These are phyloP conservation scores for Microtus pennsylvanicus DNA, from an alignment of 2,113 vertebrate genomes.

Conservation along the genomic window DNA sequence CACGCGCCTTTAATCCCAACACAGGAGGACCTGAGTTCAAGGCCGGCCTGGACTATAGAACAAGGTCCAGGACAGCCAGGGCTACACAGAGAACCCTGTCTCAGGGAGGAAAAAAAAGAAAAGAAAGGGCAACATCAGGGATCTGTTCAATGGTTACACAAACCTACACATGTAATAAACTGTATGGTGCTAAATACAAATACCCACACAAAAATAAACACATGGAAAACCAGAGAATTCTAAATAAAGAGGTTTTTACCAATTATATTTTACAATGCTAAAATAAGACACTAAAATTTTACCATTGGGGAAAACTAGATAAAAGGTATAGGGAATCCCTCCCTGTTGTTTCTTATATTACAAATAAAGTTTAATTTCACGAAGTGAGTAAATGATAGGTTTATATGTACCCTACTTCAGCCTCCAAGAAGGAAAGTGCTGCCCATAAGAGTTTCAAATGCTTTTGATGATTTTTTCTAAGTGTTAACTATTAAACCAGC, in stretches of 20 bases:
- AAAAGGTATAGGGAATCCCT: neutral
- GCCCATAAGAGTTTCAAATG: neutral
- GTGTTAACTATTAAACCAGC: constrained; percentile 58
- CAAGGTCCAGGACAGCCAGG: neutral
- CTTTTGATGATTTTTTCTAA: constrained; percentile 40
- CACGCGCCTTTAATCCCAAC: too few relatives aligned
- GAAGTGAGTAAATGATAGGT: neutral
- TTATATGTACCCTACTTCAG: neutral
- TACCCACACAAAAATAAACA: neutral
- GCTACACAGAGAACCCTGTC: neutral
- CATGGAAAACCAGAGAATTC: constrained; percentile 10
- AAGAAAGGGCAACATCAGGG: neutral
- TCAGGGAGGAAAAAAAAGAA: neutral
- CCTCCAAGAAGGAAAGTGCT: neutral
- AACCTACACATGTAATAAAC: neutral
- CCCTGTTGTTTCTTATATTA: constrained; percentile 41
- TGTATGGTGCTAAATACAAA: neutral
- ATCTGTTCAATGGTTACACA: neutral
- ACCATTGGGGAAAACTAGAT: neutral
- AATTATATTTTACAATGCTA: neutral
- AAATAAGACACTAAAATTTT: neutral
- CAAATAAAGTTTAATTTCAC: constrained; percentile 43
- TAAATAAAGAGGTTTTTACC: constrained; percentile 7
- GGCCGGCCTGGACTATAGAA: neutral
- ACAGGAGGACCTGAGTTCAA: neutral